Evolutionary conservation across 1,140 invertebrate species (phyloP), one percentile per base, ranked within the genome.

Genomic region (Belonocnema kinseyi): DNA sequence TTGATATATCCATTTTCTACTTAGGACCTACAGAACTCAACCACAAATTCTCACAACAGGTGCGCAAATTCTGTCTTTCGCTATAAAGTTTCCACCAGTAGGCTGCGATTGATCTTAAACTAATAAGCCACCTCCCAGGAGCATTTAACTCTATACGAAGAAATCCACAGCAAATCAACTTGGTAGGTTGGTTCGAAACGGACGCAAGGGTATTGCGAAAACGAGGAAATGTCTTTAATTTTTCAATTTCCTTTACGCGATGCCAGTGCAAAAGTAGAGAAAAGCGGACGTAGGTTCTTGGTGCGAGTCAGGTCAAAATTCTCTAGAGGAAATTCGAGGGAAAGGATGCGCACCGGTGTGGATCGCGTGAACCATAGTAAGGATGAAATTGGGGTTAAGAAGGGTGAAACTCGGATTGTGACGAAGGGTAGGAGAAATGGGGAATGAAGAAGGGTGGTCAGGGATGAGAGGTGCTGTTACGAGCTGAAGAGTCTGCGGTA

Each of bases 401-500:
- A 82, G 53, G 82, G 71, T 75, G 76, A 75, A 21, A 21, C 1
- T 40, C 16, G 33, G 74, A 70, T 58, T 74, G 70, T 80, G 46
- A 26, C 58, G 72, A 14, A n/a, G n/a, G 52, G 58, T 73, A 53
- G 21, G 11, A 76, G 56, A 78, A 79, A 61, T 72, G 54, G 78
- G 40, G 54, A 77, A 74, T 46, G 74, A 82, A 14, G 71, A 53
- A 73, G 58, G 16, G 50, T 33, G 58, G 71, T 53, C 54, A 61
- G 72, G 72, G 54, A 72, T 54, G 50, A 72, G 71, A 76, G 75
- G 79, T 80, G 56, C 73, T 76, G 80, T 80, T 84, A 81, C 81
- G 83, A 73, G 79, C 79, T 84, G 75, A 85, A 88, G 89, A 88
- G 88, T 88, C 87, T 89, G 84, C 85, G 89, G 90, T 90, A 91